phyloP scores from a whole-genome alignment of 2,888 invertebrate species.

The Laothoe populi region DNA sequence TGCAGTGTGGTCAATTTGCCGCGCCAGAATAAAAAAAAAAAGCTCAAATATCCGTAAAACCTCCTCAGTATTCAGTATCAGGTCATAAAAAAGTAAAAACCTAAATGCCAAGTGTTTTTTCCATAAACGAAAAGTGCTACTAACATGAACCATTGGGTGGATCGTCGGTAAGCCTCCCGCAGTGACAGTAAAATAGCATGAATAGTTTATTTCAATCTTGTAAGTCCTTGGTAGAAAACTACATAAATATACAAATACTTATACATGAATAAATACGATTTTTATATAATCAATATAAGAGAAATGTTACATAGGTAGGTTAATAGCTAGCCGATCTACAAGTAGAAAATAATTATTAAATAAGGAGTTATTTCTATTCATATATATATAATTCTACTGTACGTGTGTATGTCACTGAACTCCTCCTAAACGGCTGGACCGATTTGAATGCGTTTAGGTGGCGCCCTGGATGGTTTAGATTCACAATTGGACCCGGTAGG shows the following conservation, averaged over 20 bases:
- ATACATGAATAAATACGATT: not conserved
- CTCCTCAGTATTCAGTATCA: not conserved
- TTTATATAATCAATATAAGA: not conserved
- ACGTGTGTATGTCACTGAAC: no score
- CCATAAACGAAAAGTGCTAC: not conserved
- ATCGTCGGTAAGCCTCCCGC: not conserved
- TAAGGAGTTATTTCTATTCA: no score
- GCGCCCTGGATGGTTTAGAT: no score
- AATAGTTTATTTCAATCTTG: conserved; percentile 8
- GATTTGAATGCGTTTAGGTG: no score
- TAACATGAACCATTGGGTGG: not conserved
- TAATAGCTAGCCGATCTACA: no score
- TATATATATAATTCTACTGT: no score
- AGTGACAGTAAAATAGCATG: conserved; percentile 5
- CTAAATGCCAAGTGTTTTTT: not conserved
- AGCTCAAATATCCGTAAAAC: no score
- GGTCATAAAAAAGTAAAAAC: not conserved
- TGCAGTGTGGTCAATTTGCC: no score
- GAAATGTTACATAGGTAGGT: not conserved
- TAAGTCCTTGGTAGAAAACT: not conserved
- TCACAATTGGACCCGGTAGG: no score
- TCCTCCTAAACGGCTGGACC: no score
- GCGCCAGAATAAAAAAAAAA: no score
- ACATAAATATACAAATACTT: not conserved
- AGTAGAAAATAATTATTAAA: no score